Percentiles rank a stretch among this genome's conserved stretches.
These are phyloP conservation scores for Cataglyphis rosenhaueri DNA, from an alignment of 2,888 invertebrate genomes.

Conservation along the genomic window DNA sequence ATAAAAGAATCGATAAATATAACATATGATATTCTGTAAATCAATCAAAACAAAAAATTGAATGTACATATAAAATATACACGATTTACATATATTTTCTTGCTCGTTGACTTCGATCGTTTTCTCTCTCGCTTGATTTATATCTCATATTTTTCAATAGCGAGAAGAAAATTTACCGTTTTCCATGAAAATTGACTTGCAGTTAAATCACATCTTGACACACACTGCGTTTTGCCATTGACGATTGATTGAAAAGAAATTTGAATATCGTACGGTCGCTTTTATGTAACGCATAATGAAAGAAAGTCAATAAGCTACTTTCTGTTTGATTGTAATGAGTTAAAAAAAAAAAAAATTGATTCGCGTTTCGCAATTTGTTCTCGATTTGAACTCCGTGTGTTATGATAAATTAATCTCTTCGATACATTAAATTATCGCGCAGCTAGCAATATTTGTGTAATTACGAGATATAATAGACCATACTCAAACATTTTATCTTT, in stretches of 20 bases:
- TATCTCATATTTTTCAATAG: slow-evolving; percentile 37
- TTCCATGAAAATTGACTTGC: slow-evolving; percentile 42
- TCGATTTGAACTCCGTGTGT: slow-evolving; percentile 38
- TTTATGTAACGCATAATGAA: slow-evolving; percentile 35
- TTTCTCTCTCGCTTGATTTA: slow-evolving; percentile 29
- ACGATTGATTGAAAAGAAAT: slow-evolving; percentile 43
- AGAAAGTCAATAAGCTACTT: slow-evolving; percentile 46
- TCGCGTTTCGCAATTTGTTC: slow-evolving; percentile 20
- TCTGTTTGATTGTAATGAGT: slow-evolving; percentile 32
- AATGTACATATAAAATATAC: neutral
- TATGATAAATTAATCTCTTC: neutral
- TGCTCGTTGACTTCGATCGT: slow-evolving; percentile 16
- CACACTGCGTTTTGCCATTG: slow-evolving; percentile 34
- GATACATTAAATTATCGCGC: slow-evolving; percentile 42
- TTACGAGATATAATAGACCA: slow-evolving; percentile 52
- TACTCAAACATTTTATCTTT: slow-evolving; percentile 62
- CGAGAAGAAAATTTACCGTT: slow-evolving; percentile 34
- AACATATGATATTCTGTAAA: slow-evolving; percentile 1
- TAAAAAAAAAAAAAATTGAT: slow-evolving; percentile 57
- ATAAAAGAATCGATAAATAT: neutral
- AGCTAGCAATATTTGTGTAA: slow-evolving; percentile 62
- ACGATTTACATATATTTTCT: slow-evolving; percentile 35
- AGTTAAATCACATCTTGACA: slow-evolving; percentile 46
- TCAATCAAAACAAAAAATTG: slow-evolving; percentile 5
- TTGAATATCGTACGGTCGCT: slow-evolving; percentile 26